phyloP scores from a whole-genome alignment of 2,888 invertebrate genomes.

The Electrophaes corylata region DNA sequence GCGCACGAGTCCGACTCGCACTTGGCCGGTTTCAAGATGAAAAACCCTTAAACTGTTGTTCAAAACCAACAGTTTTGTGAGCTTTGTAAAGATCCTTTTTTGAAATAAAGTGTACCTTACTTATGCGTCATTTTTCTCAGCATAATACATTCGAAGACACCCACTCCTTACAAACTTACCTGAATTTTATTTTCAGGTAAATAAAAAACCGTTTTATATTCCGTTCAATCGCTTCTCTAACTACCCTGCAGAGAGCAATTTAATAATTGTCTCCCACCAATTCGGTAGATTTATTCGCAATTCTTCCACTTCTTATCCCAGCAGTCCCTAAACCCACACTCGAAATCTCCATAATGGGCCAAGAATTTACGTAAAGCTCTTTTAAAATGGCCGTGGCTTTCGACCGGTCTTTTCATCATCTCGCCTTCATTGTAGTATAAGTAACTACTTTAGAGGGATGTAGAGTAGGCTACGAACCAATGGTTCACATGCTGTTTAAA shows the following conservation, averaged over 20 bases:
- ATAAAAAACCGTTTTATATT: neutral
- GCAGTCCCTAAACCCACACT: constrained; percentile 31
- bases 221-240: constrained; percentile 2
- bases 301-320: constrained; percentile 28
- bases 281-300: constrained; percentile 21
- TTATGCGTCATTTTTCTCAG: neutral
- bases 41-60: too few species aligned
- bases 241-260: constrained; percentile 15
- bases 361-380: constrained; percentile 35
- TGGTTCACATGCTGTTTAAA: too few species aligned
- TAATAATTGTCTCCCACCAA: constrained; percentile 22
- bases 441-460: neutral
- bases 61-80: too few species aligned
- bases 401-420: constrained; percentile 34
- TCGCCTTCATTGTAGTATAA: constrained; percentile 21
- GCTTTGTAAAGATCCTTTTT: too few species aligned
- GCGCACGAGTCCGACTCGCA: too few species aligned
- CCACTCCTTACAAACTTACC: neutral
- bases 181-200: neutral
- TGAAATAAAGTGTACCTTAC: too few species aligned
- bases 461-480: too few species aligned
- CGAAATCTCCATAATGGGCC: constrained; percentile 31
- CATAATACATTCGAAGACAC: neutral
- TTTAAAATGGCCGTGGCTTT: constrained; percentile 32
- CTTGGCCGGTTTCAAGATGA: too few species aligned